Conservation (phyloP, 2,888 invertebrate genomes). For the Tipula lateralis region DNA sequence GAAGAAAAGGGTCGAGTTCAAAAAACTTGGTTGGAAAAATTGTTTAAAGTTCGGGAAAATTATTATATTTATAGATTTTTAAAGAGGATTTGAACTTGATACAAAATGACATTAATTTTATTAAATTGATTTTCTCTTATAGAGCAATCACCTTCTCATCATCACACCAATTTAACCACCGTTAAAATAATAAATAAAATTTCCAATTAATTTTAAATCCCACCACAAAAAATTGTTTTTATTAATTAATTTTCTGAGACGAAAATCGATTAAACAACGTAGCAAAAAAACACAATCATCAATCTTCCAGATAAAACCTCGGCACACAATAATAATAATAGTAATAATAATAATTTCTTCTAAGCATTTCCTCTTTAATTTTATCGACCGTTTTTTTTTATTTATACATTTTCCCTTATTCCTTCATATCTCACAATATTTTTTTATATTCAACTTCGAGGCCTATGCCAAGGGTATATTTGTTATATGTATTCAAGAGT, state of each 20-base stretch:
- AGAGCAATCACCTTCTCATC: neutral
- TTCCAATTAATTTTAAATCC: neutral
- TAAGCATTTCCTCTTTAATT: constrained; percentile 31
- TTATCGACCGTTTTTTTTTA: constrained; percentile 30
- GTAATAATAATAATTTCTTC: constrained; percentile 20
- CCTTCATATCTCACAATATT: constrained; percentile 13
- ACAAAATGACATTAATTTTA: constrained; percentile 7
- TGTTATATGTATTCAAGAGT: constrained; percentile 32
- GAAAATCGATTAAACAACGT: neutral
- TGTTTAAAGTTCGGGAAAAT: neutral
- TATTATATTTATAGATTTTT: neutral
- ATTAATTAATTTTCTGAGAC: neutral
- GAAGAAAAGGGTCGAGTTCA: constrained; percentile 26
- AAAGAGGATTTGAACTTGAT: neutral
- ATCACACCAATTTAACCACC: neutral
- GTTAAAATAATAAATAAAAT: constrained; percentile 2
- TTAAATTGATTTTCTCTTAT: neutral
- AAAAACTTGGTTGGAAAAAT: constrained; percentile 20
- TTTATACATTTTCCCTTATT: constrained; percentile 26
- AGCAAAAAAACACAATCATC: constrained; percentile 9
- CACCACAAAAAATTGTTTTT: neutral
- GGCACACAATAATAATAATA: neutral
- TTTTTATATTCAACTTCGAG: constrained; percentile 32
- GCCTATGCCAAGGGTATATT: constrained; percentile 35
- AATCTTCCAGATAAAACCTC: constrained; percentile 21